These are phyloP conservation scores for Netelia virgata DNA, from an alignment of 2,888 invertebrate genomes.

Conservation along the genomic window DNA sequence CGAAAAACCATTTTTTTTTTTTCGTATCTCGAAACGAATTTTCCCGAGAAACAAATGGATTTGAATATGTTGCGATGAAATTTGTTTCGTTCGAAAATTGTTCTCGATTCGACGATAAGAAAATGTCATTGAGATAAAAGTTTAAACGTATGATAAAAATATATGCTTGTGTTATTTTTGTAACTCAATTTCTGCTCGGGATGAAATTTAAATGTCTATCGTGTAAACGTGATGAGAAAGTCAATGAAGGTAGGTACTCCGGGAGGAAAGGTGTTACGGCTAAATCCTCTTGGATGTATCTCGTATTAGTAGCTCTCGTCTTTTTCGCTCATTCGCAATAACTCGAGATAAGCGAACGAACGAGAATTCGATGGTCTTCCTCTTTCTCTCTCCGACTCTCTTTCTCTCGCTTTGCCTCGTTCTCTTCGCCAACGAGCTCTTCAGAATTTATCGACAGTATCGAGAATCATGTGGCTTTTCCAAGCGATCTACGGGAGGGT, in stretches of 20 bases:
- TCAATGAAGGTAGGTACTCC: background rate
- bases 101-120: background rate
- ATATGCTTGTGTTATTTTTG: too few species aligned
- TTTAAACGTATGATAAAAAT: too few species aligned
- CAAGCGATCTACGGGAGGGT: slow-evolving; percentile 22
- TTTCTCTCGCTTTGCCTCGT: background rate
- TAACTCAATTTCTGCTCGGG: too few species aligned
- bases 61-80: background rate
- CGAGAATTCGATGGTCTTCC: slow-evolving; percentile 25
- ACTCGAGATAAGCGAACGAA: slow-evolving; percentile 33
- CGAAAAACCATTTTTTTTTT: slow-evolving; percentile 7
- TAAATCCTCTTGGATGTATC: slow-evolving; percentile 7
- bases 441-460: slow-evolving; percentile 46
- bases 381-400: background rate
- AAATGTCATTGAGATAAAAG: too few species aligned
- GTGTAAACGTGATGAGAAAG: background rate
- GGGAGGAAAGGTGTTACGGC: background rate
- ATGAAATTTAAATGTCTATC: background rate
- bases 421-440: slow-evolving; percentile 3
- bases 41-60: background rate
- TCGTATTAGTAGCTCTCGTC: background rate
- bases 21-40: background rate
- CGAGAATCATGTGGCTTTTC: slow-evolving; percentile 15
- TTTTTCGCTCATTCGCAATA: slow-evolving; percentile 14
- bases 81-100: background rate